Evolutionary conservation across 2,113 vertebrate genomes (phyloP), one percentile per base, ranked within the genome.

Genomic region (Trichechus manatus): DNA sequence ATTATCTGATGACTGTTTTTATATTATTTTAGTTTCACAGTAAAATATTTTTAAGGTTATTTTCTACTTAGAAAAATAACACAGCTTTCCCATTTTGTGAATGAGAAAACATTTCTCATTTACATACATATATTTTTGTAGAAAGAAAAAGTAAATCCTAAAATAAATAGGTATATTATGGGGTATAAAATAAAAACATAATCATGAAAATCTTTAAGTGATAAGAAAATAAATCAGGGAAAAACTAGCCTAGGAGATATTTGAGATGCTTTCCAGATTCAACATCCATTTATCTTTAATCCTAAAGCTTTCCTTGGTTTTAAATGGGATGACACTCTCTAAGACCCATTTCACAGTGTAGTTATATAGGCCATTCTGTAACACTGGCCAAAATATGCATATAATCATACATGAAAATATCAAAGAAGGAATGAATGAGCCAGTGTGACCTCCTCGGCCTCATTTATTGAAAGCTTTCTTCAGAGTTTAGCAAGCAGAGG

Each of bases 341-440:
- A 59, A 72, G 44, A 84, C 1, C 4, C 50, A 74, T 44, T 81
- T 83, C 25, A 61, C 1, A 81, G 3, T 27, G 13, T 39, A 88
- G 47, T 19, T 87, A 2, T 6, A 17, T 25, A 20, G 10, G 19
- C 0, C 22, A 33, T 85, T 92, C 36, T 20, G 0, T 70, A 47
- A 5, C 79, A 56, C 7, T 77, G 83, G 19, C 10, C 56, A 89
- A 93, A 93, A 80, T 47, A 88, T 70, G 44, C 7, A 10, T 56
- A 33, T 39, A 66, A 56, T 9, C 5, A 93, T 59, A 1, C 5
- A 53, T 72, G 42, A 78, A 94, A 90, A n/a, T 79, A 70, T 84
- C 81, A 87, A 96, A 95, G 50, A 39, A 78, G 42, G 14, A 20
- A 81, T 44, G 64, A 90, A 75, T 27, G n/a, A 81, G 15, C 42